These are phyloP conservation scores for Puffinus mauretanicus DNA, from an alignment of 2,113 vertebrate species.

Conservation along the genomic window DNA sequence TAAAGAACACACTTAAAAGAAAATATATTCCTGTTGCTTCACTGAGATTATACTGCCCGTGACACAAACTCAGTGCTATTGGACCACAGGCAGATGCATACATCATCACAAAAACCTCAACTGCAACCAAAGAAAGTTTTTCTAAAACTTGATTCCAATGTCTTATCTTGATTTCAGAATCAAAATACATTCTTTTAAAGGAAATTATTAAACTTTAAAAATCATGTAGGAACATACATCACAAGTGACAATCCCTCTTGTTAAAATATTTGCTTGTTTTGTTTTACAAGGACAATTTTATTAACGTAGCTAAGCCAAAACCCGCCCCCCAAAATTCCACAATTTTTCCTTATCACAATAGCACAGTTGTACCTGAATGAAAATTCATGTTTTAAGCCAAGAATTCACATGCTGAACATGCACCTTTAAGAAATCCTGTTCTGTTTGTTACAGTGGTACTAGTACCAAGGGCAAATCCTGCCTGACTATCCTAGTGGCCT, in stretches of 20 bases:
- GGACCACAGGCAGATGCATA: fast-evolving
- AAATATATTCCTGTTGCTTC: neutral
- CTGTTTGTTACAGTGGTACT: neutral
- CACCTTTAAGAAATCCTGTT: neutral
- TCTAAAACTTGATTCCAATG: neutral
- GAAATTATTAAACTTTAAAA: neutral
- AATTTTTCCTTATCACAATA: neutral
- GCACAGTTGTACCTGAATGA: neutral
- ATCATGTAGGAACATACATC: too few relatives aligned
- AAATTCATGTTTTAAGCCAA: neutral
- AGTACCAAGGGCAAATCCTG: too few relatives aligned
- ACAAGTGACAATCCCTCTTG: neutral
- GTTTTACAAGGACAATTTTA: neutral
- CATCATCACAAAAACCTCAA: fast-evolving
- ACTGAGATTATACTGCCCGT: neutral
- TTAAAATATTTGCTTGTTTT: neutral
- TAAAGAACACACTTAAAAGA: neutral
- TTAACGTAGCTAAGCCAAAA: neutral
- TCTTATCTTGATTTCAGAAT: neutral
- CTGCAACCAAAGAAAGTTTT: neutral
- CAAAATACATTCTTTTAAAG: neutral
- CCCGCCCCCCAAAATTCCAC: neutral
- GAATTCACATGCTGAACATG: neutral
- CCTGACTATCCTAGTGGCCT: too few relatives aligned
- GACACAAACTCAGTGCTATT: neutral